These are phyloP conservation scores for Glossophaga mutica DNA, from an alignment of 2,797 vertebrate species.

Conservation along the genomic window DNA sequence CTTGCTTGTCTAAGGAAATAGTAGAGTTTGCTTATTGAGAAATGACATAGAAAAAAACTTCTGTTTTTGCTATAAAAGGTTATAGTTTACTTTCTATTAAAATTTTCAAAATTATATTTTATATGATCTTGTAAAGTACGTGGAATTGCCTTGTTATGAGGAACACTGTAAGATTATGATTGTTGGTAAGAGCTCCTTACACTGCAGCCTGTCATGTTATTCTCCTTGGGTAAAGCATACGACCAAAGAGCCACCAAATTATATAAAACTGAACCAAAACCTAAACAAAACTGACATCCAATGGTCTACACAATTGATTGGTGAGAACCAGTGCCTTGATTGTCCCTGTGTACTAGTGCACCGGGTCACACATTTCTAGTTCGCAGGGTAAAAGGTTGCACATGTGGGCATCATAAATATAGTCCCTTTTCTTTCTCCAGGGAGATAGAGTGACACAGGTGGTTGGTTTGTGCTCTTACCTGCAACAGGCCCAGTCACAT, in stretches of 20 bases:
- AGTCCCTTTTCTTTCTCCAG: neutral
- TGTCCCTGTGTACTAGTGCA: neutral
- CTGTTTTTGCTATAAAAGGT: neutral
- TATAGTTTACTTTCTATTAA: neutral
- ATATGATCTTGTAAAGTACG: neutral
- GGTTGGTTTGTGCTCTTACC: neutral
- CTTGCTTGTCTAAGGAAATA: neutral
- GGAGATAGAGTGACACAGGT: neutral
- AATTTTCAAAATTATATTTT: neutral
- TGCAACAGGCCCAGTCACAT: neutral
- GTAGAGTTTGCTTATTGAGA: neutral
- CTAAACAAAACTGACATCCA: neutral
- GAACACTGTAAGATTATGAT: neutral
- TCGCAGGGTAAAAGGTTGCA: neutral
- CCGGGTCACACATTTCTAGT: neutral
- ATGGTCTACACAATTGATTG: neutral
- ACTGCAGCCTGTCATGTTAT: neutral
- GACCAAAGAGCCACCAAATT: neutral
- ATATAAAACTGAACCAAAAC: neutral
- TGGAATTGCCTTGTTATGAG: neutral
- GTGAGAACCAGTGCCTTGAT: neutral
- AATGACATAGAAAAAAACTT: neutral
- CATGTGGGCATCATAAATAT: neutral
- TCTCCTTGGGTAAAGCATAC: neutral
- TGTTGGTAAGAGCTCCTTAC: neutral